Base-by-base conservation (phyloP, 2,113 vertebrate genomes). In the Vidua chalybeata region DNA sequence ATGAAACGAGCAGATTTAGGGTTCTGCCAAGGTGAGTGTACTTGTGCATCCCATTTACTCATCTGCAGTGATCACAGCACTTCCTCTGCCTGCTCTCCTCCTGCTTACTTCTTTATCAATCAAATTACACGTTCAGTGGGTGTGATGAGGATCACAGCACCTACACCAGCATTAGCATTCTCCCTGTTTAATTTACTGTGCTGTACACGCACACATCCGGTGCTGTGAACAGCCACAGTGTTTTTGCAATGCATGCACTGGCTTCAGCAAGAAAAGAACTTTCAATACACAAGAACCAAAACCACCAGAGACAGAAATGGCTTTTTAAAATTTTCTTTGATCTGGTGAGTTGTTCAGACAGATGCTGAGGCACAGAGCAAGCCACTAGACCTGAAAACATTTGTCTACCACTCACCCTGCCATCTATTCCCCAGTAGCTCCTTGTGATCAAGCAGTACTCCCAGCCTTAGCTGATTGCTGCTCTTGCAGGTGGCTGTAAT, bases 221-320 rank as follows among this genome's bases (percentile, higher is more conserved):
- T 71, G 48, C 73, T 54, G 35, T 16, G 35, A 75, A 55, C 0
- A 2, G 71, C 33, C 27, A 17, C 52, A 14, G 52, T 0, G 0
- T 9, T 84, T 90, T 80, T 58, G 83, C 49, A 76, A 20, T 4
- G 10, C 7, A 7, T 16, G 28, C 7, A 5, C 8, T 39, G 26
- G n/a, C 67, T 86, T 73, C 72, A 66, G 79, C 1, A 21, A 58
- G 46, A 87, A 87, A 83, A 48, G 0, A 6, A 4, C 12, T 48
- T 93, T 64, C 45, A 64, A 37, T 26, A 49, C 9, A 28, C 6
- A 20, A 56, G 54, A 67, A 59, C 11, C 21, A 26, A 37, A 76
- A 61, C 33, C 15, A 3, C 2, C 41, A 58, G 59, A 56, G 37
- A 33, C 46, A 86, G 41, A 83, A 83, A 49, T 10, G n/a, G 16